phyloP scores from a whole-genome alignment of 2,113 vertebrate species.

The Miniopterus natalensis region DNA sequence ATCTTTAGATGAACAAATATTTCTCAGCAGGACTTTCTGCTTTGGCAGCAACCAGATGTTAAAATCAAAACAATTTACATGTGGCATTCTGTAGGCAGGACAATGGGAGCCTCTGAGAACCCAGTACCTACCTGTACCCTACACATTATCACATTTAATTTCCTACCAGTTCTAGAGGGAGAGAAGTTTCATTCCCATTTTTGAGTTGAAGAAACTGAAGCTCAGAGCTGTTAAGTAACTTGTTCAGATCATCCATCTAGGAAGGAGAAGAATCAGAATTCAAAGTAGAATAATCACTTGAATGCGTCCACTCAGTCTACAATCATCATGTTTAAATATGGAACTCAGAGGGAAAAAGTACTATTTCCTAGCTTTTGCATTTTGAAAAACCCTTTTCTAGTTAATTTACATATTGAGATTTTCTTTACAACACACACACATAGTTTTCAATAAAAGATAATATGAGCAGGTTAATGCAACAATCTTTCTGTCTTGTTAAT shows the following conservation, averaged over 20 bases:
- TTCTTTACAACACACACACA: conserved; percentile 40
- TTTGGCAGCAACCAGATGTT: background rate
- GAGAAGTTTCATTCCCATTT: background rate
- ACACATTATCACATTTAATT: background rate
- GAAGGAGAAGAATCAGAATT: conserved; percentile 41
- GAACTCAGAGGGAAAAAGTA: conserved; percentile 39
- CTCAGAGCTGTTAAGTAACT: background rate
- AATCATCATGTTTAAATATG: conserved; percentile 24
- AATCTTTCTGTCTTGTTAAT: background rate
- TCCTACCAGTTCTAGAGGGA: background rate
- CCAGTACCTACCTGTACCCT: background rate
- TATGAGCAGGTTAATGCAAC: conserved; percentile 28
- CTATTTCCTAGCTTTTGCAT: conserved; percentile 25
- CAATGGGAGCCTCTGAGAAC: background rate
- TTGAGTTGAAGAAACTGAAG: conserved; percentile 45
- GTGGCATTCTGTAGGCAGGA: background rate
- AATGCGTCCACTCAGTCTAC: background rate
- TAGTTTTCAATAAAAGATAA: conserved; percentile 6
- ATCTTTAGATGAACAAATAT: conserved; percentile 16
- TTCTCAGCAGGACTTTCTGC: background rate
- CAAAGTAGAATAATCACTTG: background rate
- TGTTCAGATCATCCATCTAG: background rate
- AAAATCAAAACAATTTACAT: background rate
- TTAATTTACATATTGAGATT: conserved; percentile 35
- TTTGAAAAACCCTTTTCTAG: conserved; percentile 28